These are phyloP conservation scores for Dinothrombium tinctorium DNA, from an alignment of 1,140 invertebrate species.

Conservation along the genomic window DNA sequence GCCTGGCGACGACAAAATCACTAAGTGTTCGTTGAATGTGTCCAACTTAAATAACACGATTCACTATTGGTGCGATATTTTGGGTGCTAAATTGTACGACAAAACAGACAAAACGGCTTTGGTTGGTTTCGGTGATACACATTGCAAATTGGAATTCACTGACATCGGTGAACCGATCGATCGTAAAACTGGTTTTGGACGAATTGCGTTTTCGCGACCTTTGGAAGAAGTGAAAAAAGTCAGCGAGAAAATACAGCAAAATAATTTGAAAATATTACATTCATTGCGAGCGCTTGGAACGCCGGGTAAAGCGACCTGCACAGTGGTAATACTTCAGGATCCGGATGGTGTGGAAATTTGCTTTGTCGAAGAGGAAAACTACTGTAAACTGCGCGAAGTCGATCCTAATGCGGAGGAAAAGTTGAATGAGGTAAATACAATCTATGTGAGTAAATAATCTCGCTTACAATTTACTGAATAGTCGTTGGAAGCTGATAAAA, in stretches of 20 bases:
- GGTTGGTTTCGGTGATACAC: conserved; percentile 41
- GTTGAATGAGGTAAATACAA: neutral
- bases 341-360: conserved; percentile 96
- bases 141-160: conserved; percentile 45
- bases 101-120: conserved; percentile 18
- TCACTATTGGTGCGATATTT: conserved; percentile 54
- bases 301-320: conserved; percentile 81
- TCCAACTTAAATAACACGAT: conserved; percentile 46
- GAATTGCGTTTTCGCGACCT: conserved; percentile 79
- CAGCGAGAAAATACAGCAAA: conserved; percentile 39
- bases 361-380: conserved; percentile 87
- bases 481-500: too few species aligned
- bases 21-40: conserved; percentile 50
- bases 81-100: conserved; percentile 43
- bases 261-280: conserved; percentile 54
- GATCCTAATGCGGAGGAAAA: conserved; percentile 54
- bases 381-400: conserved; percentile 57
- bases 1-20: conserved; percentile 43
- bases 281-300: conserved; percentile 45
- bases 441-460: too few species aligned
- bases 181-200: conserved; percentile 72
- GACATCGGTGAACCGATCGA: conserved; percentile 35
- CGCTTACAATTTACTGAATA: too few species aligned
- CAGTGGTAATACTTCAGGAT: conserved; percentile 84
- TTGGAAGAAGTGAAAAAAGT: conserved; percentile 36